These are phyloP conservation scores for Pectinophora gossypiella DNA, from an alignment of 1,140 invertebrate species.

Conservation along the genomic window DNA sequence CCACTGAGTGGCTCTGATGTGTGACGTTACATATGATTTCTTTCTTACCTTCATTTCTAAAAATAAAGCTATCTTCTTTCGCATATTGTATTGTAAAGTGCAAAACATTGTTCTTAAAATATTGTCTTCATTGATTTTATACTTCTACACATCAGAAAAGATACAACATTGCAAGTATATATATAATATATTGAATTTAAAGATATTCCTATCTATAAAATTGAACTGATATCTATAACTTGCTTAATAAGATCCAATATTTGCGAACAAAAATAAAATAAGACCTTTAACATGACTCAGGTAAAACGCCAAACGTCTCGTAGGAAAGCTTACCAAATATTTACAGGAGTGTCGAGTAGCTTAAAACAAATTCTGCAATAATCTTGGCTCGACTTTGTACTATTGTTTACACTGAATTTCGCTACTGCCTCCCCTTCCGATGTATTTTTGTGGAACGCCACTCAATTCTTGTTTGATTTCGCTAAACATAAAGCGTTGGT, in stretches of 20 bases:
- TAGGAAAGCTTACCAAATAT: conserved; percentile 68
- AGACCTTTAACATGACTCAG: conserved; percentile 52
- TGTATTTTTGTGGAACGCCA: conserved; percentile 54
- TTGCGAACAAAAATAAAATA: conserved; percentile 62
- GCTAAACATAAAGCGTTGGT: conserved; percentile 62
- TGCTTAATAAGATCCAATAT: too few relatives aligned
- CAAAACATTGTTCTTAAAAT: background rate
- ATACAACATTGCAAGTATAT: too few relatives aligned
- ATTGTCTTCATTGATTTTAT: background rate
- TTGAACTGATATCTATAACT: too few relatives aligned
- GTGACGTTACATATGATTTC: conserved; percentile 8
- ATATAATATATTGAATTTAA: too few relatives aligned
- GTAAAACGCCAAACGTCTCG: conserved; percentile 45
- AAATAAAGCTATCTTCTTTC: too few relatives aligned
- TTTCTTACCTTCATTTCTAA: too few relatives aligned
- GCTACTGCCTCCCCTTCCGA: conserved; percentile 33
- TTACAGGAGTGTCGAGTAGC: conserved; percentile 65
- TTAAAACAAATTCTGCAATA: conserved; percentile 73
- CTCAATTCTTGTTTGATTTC: conserved; percentile 67
- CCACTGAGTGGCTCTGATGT: background rate
- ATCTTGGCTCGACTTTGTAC: conserved; percentile 55
- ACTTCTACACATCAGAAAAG: too few relatives aligned
- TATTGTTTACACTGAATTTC: conserved; percentile 60
- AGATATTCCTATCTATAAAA: too few relatives aligned
- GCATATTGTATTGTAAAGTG: too few relatives aligned